Base-by-base conservation (phyloP, 2,113 vertebrate genomes). In the Perca fluviatilis region DNA sequence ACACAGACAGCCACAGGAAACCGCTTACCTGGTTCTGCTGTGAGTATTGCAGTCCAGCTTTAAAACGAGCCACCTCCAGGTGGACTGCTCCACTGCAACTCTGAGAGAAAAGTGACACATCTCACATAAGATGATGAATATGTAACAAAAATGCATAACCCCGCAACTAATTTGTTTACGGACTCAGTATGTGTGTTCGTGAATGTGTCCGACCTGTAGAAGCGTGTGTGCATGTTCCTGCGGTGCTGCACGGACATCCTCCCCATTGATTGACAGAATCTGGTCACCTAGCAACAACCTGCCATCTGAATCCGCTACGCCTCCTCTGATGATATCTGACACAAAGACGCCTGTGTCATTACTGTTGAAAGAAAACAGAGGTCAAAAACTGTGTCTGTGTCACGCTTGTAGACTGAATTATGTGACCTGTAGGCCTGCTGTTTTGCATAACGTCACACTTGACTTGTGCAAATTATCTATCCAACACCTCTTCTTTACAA, bases 291-390 rank as follows among this genome's bases (percentile, higher is more conserved):
- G 97, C 94, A 96, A 95, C 91, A 99, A 89, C 65, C 97, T 96
- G 64, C 97, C 97, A 84, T 99, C 97, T 11, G 90, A 86, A 87
- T 97, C 96, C 43, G 96, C 96, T 86, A 96, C 96, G 63, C 98
- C 96, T 91, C 98, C 97, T 93, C 95, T 96, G 80, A 96, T 95
- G 33, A 99, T 97, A 82, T 98, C 98, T 21, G 98, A 98, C 78
- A 99, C 97, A 94, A 99, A 99, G 64, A 99, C 96, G 21, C 98
- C 98, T 0, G 96, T 97, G 88, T 98, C 98, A 88, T 97, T 97
- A 90, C 98, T 96, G 93, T 80, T 93, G 91, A 53, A 57, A 62
- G 72, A 87, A 87, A 89, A 84, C 67, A 84, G 77, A 90, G 88
- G 91, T 91, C 94, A 91, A 64, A 83, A 23, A 27, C 84, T 10